Percentiles rank a stretch among this genome's conserved stretches.
phyloP scores from a whole-genome alignment of 2,888 invertebrate species.

The Pollenia griseotomentosa region DNA sequence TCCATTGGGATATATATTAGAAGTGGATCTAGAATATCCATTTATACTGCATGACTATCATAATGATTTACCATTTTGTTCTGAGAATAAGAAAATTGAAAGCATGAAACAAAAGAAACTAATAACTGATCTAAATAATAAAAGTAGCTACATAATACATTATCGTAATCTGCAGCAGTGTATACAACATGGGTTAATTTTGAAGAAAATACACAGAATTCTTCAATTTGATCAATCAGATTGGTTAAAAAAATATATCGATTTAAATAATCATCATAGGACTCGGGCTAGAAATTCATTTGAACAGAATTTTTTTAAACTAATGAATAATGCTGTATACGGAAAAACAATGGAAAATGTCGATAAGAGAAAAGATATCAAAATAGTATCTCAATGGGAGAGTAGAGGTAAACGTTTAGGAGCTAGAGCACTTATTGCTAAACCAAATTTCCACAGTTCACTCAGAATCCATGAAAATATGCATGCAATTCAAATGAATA shows the following conservation, averaged over 20 bases:
- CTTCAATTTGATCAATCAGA: conserved; percentile 76
- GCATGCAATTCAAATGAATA: too few species aligned
- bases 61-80: conserved; percentile 54
- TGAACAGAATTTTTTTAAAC: conserved; percentile 77
- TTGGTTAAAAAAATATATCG: conserved; percentile 76
- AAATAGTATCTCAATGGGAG: too few species aligned
- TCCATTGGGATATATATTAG: too few species aligned
- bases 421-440: too few species aligned
- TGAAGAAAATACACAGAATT: conserved; percentile 77
- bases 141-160: background rate
- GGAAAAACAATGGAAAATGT: too few species aligned
- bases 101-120: conserved; percentile 63
- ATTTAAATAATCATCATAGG: conserved; percentile 74
- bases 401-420: too few species aligned
- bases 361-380: too few species aligned
- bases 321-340: too few species aligned
- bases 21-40: background rate
- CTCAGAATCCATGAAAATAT: too few species aligned
- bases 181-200: conserved; percentile 74
- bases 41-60: conserved; percentile 1
- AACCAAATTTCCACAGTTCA: too few species aligned
- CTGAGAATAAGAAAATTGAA: conserved; percentile 27
- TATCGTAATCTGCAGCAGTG: conserved; percentile 73
- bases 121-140: background rate
- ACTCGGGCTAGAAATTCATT: conserved; percentile 77